A percentile compares a stretch with the other conserved stretches of the same genome.
Evolutionary conservation across 2,797 vertebrate species (phyloP).

Genomic region (Diplodus puntazzo): DNA sequence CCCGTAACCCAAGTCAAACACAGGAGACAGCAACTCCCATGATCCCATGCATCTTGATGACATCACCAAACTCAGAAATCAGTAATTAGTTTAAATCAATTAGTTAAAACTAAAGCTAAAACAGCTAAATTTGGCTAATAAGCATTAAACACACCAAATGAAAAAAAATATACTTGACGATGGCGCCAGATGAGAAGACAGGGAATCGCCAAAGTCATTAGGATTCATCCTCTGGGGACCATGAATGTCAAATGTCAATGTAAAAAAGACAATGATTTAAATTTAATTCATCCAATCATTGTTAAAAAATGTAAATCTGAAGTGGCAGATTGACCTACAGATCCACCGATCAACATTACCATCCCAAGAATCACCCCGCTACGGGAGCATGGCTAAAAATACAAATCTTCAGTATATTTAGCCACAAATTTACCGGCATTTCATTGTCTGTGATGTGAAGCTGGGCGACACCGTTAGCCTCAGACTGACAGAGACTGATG

Average conservation of each 20-base stretch:
- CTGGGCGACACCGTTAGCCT: slow-evolving; percentile 7
- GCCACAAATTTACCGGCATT: background rate
- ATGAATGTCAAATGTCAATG: background rate
- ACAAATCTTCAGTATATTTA: background rate
- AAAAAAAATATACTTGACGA: background rate
- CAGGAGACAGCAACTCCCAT: no score
- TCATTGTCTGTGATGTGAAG: background rate
- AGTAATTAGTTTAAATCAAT: no score
- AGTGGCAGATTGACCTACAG: background rate
- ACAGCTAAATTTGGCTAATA: background rate
- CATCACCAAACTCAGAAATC: no score
- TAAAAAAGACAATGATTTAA: background rate
- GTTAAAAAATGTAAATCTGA: background rate
- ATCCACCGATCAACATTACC: background rate
- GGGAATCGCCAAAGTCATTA: background rate
- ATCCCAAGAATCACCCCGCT: background rate
- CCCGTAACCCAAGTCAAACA: no score
- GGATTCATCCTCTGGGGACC: background rate
- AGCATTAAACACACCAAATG: background rate
- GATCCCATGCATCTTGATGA: no score
- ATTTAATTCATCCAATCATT: background rate
- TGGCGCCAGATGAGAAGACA: background rate
- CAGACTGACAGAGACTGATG: slow-evolving; percentile 24
- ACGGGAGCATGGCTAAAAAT: background rate
- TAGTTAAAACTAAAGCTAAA: background rate